These are phyloP conservation scores for Cladopsammia gracilis DNA, from an alignment of 64 coral and sea anemone species.

Conservation along the genomic window DNA sequence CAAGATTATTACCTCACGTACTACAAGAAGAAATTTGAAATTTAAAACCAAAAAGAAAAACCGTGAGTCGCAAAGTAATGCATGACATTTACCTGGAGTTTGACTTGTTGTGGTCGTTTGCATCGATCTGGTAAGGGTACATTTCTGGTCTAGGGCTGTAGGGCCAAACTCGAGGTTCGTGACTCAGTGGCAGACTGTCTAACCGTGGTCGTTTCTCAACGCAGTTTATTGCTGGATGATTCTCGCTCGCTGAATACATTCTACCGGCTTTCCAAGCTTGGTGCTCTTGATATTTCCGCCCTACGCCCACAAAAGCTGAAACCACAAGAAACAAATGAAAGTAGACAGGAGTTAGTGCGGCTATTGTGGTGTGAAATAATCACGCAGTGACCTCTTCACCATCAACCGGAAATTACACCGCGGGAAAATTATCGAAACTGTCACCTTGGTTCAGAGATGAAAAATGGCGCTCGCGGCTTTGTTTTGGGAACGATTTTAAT, in stretches of 20 bases:
- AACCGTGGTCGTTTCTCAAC: neutral
- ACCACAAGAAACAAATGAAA: slow-evolving; percentile 49
- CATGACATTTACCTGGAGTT: slow-evolving; percentile 9
- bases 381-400: slow-evolving; percentile 15
- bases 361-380: slow-evolving; percentile 12
- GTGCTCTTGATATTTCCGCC: slow-evolving; percentile 40
- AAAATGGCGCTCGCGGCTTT: neutral
- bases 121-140: slow-evolving; percentile 38
- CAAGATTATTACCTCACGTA: neutral
- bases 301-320: slow-evolving; percentile 49
- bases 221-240: neutral
- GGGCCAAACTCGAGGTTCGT: slow-evolving; percentile 45
- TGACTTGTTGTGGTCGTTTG: slow-evolving; percentile 24
- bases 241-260: slow-evolving; percentile 19
- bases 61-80: too few species aligned
- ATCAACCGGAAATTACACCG: slow-evolving; percentile 46
- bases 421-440: slow-evolving; percentile 27
- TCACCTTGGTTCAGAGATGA: neutral
- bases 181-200: slow-evolving; percentile 23
- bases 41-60: neutral
- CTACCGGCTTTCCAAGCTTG: slow-evolving; percentile 26
- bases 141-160: slow-evolving; percentile 16
- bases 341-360: neutral
- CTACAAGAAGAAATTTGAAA: neutral
- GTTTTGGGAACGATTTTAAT: neutral